Evolutionary conservation across 2,113 vertebrate genomes (phyloP).

Genomic region (Elgaria multicarinata): DNA sequence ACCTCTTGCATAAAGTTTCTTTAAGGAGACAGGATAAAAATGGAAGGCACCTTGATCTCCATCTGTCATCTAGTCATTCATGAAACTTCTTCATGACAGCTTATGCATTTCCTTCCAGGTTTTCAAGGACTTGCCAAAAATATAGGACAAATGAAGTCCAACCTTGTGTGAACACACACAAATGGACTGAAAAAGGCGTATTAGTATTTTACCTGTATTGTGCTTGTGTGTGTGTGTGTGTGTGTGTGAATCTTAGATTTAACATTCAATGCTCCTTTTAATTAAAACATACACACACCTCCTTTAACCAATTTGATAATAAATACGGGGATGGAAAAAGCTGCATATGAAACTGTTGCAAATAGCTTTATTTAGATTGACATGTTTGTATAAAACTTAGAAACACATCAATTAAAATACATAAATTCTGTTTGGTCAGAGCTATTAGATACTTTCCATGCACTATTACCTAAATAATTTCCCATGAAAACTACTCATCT

Average conservation of each 20-base stretch:
- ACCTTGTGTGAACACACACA: neutral
- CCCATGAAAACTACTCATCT: neutral
- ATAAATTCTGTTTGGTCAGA: neutral
- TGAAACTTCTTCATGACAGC: constrained; percentile 1
- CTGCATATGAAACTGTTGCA: neutral
- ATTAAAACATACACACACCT: neutral
- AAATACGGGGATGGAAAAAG: neutral
- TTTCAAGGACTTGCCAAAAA: constrained; percentile 26
- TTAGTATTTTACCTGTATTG: neutral
- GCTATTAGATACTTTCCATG: neutral
- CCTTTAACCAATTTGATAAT: neutral
- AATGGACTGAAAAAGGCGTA: neutral
- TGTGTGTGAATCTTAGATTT: neutral
- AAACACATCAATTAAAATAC: neutral
- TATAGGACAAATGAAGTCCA: neutral
- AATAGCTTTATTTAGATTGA: neutral
- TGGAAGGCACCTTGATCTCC: constrained; percentile 1
- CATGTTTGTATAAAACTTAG: neutral
- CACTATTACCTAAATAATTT: neutral
- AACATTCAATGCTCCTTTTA: neutral
- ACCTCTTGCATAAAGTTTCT: constrained; percentile 22
- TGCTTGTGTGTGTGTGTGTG: neutral
- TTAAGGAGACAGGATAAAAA: constrained; percentile 12
- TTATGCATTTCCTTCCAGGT: neutral
- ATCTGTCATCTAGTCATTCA: constrained; percentile 9